Evolutionary conservation across 2,113 vertebrate genomes (phyloP), one percentile per base, ranked within the genome.

Genomic region (Microtus ochrogaster): DNA sequence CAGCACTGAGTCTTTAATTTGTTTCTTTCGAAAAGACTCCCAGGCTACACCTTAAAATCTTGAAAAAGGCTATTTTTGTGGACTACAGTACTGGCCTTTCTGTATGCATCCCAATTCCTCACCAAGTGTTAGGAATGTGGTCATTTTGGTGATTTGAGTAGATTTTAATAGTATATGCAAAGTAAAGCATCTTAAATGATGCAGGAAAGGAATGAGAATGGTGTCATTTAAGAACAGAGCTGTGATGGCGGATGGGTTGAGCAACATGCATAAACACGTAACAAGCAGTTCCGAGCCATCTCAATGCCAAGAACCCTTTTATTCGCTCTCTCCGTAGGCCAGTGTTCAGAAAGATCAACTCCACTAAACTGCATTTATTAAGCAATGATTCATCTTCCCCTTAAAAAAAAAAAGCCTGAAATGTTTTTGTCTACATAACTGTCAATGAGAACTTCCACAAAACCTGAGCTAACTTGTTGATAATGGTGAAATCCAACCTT

Each of bases 341-440:
- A 12, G 63, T 24, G 66, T 85, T 96, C 88, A 93, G 73, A 92
- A 78, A 94, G 52, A 44, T 63, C 90, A 85, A 52, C 68, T 65
- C 65, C 52, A 81, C 39, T 74, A 74, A 86, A 90, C 21, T 78
- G 92, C 92, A 58, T 86, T 90, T 92, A 92, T 93, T 96, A 95
- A 86, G 44, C 76, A 73, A 91, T 78, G 94, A 94, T 74, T 98
- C 90, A 94, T 95, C 81, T 92, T 92, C 66, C 84, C 52, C 76
- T 52, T 93, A 85, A n/a, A 79, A 95, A 94, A 91, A 28, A 76
- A 73, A 47, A 83, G 36, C 30, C 16, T 88, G 83, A 65, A 33
- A 47, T 94, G 65, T 84, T 94, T 96, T 93, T 95, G 82, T 76
- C 9, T 87, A 68, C 55, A 3, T 78, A 97, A 82, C 55, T 41